Evolutionary conservation across 2,113 vertebrate species (phyloP).

Genomic region (Cephalopholis sonnerati): DNA sequence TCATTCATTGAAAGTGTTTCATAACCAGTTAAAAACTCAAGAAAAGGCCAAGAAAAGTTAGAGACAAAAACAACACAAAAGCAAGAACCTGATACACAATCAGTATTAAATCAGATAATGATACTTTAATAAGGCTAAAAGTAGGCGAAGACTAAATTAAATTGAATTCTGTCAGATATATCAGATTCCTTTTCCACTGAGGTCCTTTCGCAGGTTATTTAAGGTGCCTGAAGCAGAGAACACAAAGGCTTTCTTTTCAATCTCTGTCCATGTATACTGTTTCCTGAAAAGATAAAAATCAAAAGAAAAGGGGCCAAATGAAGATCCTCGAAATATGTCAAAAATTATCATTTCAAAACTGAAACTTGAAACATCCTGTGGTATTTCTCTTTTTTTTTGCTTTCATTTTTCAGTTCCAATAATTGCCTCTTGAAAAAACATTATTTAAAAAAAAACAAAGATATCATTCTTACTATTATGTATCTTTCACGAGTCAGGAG

Average conservation of each 20-base stretch:
- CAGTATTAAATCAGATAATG: neutral
- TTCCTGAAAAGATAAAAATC: neutral
- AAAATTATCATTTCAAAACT: constrained; percentile 32
- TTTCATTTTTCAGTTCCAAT: neutral
- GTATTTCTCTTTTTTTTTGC: constrained; percentile 4
- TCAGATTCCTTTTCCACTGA: neutral
- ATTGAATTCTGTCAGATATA: neutral
- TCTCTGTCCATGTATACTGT: neutral
- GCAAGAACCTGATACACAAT: neutral
- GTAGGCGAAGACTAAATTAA: neutral
- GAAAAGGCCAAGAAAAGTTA: neutral
- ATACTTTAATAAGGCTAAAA: neutral
- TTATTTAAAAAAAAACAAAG: constrained; percentile 56
- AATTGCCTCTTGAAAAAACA: constrained; percentile 45
- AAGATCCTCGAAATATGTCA: constrained; percentile 27
- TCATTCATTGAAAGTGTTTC: no score
- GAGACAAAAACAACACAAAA: neutral
- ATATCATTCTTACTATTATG: constrained; percentile 62
- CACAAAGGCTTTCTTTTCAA: neutral
- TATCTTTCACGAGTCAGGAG: constrained; percentile 58
- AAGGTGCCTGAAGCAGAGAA: neutral
- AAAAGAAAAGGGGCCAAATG: neutral
- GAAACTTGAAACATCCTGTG: constrained; percentile 33
- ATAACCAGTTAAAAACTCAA: no score
- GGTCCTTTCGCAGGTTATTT: neutral